Conservation (phyloP, 35 echinoderm and acorn worm genomes). For the Anneissia japonica region DNA sequence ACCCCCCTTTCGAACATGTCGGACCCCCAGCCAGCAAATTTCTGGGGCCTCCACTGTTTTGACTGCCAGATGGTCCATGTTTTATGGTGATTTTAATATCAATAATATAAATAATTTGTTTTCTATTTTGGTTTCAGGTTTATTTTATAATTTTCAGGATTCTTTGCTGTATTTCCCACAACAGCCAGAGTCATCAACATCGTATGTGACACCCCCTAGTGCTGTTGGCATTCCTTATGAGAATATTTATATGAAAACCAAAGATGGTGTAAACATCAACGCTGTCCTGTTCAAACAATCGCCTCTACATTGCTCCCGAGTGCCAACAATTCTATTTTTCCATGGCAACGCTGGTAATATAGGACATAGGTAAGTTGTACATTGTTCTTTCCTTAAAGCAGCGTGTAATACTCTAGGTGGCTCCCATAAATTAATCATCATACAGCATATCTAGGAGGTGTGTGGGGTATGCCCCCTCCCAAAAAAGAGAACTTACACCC, state of each 20-base stretch:
- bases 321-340: constrained; percentile 85
- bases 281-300: constrained; percentile 78
- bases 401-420: neutral
- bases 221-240: constrained; percentile 52
- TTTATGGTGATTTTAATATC: no score
- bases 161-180: constrained; percentile 78
- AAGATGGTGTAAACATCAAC: constrained; percentile 56
- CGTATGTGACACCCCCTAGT: constrained; percentile 56
- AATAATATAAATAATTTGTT: neutral
- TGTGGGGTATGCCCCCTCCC: no score
- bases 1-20: no score
- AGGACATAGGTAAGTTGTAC: constrained; percentile 75
- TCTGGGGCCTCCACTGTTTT: no score
- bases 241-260: constrained; percentile 63
- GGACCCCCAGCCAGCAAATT: no score
- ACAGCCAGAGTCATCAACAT: constrained; percentile 71
- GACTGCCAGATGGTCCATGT: no score
- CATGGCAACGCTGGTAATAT: constrained; percentile 99
- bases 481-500: no score
- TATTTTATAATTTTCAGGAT: constrained; percentile 88
- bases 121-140: constrained; percentile 43
- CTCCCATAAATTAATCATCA: no score
- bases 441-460: no score
- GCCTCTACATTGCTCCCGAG: constrained; percentile 24
- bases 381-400: neutral